Conservation (phyloP, 2,113 vertebrate species). For the Tapirus terrestris region DNA sequence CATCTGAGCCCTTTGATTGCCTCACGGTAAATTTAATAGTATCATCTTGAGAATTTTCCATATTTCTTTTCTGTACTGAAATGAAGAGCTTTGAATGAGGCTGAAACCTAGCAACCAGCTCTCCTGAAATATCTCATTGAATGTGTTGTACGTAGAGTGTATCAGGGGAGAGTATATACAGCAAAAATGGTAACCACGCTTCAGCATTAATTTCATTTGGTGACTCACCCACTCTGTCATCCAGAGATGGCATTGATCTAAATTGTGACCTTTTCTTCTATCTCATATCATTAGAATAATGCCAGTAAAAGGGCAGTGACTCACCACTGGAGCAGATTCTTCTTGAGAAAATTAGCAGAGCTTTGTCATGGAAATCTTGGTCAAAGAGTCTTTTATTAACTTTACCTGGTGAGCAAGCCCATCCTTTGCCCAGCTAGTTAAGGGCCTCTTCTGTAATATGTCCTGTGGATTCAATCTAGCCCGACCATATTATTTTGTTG, state of each 20-base stretch:
- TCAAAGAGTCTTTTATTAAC: constrained; percentile 70
- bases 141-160: not conserved
- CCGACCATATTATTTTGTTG: constrained; percentile 27
- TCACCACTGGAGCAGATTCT: constrained; percentile 68
- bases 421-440: constrained; percentile 54
- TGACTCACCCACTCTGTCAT: constrained; percentile 76
- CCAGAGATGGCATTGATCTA: constrained; percentile 71
- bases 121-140: constrained; percentile 45
- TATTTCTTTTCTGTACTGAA: constrained; percentile 44
- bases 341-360: constrained; percentile 68
- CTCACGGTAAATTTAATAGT: constrained; percentile 15
- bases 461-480: constrained; percentile 51
- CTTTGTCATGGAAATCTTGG: constrained; percentile 56
- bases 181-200: constrained; percentile 64
- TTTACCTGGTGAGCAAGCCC: constrained; percentile 61
- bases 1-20: not conserved
- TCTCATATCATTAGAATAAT: constrained; percentile 71
- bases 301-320: constrained; percentile 71
- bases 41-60: constrained; percentile 59
- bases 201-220: constrained; percentile 67
- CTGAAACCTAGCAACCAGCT: constrained; percentile 68
- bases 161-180: constrained; percentile 44
- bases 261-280: constrained; percentile 77
- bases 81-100: constrained; percentile 49
- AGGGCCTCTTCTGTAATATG: constrained; percentile 55